A percentile compares a stretch with the other conserved stretches of the same genome.
Conservation (phyloP, 2,888 invertebrate genomes). For the Lumbricus terrestris region DNA sequence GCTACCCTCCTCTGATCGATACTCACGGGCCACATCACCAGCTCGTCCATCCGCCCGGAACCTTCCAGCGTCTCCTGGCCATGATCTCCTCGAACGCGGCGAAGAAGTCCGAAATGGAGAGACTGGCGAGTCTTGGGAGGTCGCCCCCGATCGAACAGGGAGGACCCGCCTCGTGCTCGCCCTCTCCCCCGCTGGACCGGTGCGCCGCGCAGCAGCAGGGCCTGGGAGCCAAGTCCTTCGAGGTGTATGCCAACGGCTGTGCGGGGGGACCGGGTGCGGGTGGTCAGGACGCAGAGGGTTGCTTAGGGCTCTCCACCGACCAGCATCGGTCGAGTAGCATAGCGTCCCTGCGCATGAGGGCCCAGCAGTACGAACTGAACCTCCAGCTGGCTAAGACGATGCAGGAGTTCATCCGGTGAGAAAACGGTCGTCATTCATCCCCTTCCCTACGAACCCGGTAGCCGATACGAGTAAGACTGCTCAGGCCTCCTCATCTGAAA, state of each 20-base stretch:
- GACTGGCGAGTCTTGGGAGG: not conserved
- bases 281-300: not conserved
- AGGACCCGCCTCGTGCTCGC: not conserved
- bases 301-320: not conserved
- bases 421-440: not conserved
- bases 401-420: slow-evolving; percentile 3
- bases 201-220: not conserved
- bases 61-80: slow-evolving; percentile 51
- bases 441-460: not conserved
- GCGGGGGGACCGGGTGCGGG: not conserved
- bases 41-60: slow-evolving; percentile 42
- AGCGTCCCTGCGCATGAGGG: slow-evolving; percentile 46
- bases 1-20: slow-evolving; percentile 36
- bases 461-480: too few relatives aligned
- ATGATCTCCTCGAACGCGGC: slow-evolving; percentile 47
- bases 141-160: not conserved
- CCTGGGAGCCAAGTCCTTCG: not conserved
- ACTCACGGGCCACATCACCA: slow-evolving; percentile 28
- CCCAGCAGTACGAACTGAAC: slow-evolving; percentile 46
- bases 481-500: too few relatives aligned
- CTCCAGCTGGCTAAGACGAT: slow-evolving; percentile 34
- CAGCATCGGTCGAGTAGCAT: slow-evolving; percentile 40
- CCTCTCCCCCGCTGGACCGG: not conserved
- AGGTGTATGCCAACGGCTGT: not conserved
- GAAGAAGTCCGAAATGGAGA: slow-evolving; percentile 20